A percentile compares a stretch with the other conserved stretches of the same genome.
Conservation (phyloP, 2,888 invertebrate genomes). For the Heterodera filipjevi region DNA sequence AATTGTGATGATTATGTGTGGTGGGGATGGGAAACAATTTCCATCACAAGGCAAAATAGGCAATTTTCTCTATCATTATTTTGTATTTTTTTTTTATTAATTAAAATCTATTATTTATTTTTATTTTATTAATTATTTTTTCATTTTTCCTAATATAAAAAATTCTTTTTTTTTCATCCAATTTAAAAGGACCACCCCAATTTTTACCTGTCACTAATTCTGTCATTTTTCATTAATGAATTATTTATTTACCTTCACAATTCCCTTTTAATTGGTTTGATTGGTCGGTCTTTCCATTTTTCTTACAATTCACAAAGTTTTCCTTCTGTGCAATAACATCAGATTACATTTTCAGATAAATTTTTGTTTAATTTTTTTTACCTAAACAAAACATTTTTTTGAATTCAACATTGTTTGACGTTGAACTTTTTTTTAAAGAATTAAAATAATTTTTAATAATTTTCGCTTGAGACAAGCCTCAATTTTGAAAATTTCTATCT, state of each 20-base stretch:
- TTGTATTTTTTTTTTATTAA: not conserved
- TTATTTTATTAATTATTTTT: not conserved
- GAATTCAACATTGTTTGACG: not conserved
- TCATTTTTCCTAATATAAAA: not conserved
- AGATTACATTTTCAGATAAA: not conserved
- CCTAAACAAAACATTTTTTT: not conserved
- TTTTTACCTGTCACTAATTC: not conserved
- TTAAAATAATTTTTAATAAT: too few relatives aligned
- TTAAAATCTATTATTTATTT: not conserved
- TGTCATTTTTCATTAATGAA: not conserved
- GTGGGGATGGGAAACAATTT: not conserved
- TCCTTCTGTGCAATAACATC: too few relatives aligned
- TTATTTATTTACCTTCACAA: not conserved
- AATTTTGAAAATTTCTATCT: too few relatives aligned
- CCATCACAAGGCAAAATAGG: not conserved
- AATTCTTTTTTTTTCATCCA: not conserved
- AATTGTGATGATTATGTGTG: too few relatives aligned
- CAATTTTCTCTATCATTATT: not conserved
- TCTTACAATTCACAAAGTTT: too few relatives aligned
- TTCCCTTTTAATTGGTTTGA: not conserved
- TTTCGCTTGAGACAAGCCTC: too few relatives aligned
- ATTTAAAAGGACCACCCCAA: not conserved
- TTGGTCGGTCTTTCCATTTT: too few relatives aligned
- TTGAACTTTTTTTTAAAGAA: too few relatives aligned
- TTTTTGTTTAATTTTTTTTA: not conserved